Conservation (phyloP, 2,113 vertebrate species). For the Rhea americana region DNA sequence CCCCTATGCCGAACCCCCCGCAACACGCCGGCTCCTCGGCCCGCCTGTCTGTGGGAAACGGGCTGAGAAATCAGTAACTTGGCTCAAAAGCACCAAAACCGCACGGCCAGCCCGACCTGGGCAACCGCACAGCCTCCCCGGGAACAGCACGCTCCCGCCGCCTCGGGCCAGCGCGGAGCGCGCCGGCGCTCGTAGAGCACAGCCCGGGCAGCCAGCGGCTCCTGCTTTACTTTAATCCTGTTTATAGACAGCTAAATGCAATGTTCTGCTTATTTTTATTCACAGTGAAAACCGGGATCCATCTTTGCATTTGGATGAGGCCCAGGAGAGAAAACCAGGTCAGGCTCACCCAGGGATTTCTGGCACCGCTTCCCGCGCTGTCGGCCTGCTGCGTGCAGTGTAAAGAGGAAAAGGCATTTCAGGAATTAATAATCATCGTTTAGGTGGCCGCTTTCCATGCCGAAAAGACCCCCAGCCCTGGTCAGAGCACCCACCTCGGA, state of each 20-base stretch:
- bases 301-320: not conserved
- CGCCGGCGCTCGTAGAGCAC: not conserved
- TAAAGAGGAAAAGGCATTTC: not conserved
- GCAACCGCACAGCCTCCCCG: not conserved
- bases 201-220: not conserved
- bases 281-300: not conserved
- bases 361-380: fast-evolving
- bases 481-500: not conserved
- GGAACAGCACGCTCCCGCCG: too few relatives aligned
- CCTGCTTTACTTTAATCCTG: not conserved
- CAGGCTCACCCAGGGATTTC: not conserved
- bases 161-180: not conserved
- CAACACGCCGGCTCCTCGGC: not conserved
- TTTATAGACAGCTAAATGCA: slow-evolving; percentile 49
- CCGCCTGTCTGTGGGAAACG: fast-evolving
- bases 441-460: not conserved
- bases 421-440: not conserved
- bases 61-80: not conserved
- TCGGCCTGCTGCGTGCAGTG: fast-evolving
- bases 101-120: not conserved
- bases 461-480: not conserved
- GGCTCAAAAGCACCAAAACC: fast-evolving
- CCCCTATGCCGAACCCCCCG: not conserved
- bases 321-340: not conserved
- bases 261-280: slow-evolving; percentile 12